A percentile compares a stretch with the other conserved stretches of the same genome.
Evolutionary conservation across 2,113 vertebrate genomes (phyloP).

Genomic region (Puma concolor): DNA sequence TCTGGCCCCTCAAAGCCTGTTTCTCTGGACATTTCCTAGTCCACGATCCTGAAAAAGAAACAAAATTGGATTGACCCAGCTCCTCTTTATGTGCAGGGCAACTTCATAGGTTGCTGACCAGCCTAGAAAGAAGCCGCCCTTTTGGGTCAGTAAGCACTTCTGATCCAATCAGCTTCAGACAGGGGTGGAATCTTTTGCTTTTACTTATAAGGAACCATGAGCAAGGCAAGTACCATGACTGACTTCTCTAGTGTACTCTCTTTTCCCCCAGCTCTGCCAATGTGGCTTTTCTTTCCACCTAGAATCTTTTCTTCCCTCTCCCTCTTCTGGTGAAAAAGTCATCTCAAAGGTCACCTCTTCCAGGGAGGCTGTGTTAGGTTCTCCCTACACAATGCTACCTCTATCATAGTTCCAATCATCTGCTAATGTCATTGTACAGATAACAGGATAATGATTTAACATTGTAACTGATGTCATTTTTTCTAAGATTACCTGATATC

Average conservation of each 20-base stretch:
- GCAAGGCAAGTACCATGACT: neutral
- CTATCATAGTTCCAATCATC: neutral
- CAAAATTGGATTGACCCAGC: neutral
- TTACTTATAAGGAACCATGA: neutral
- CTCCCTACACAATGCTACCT: neutral
- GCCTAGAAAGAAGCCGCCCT: neutral
- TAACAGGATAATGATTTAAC: neutral
- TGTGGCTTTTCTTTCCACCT: neutral
- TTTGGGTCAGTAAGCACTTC: neutral
- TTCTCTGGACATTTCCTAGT: neutral
- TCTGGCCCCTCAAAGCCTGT: neutral
- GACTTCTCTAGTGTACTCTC: neutral
- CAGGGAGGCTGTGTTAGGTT: neutral
- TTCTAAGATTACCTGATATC: neutral
- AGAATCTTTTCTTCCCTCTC: neutral
- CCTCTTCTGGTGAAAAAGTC: neutral
- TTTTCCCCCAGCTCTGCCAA: neutral
- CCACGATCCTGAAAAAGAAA: neutral
- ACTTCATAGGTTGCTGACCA: neutral
- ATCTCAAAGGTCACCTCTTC: neutral
- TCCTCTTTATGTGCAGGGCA: neutral
- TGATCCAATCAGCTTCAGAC: neutral
- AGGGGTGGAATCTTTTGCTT: neutral
- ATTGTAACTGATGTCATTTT: conserved; percentile 20
- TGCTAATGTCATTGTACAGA: neutral